Evolutionary conservation across 2,797 vertebrate species (phyloP), one percentile per base, ranked within the genome.

Genomic region (Enteromius afrohamiltoni): DNA sequence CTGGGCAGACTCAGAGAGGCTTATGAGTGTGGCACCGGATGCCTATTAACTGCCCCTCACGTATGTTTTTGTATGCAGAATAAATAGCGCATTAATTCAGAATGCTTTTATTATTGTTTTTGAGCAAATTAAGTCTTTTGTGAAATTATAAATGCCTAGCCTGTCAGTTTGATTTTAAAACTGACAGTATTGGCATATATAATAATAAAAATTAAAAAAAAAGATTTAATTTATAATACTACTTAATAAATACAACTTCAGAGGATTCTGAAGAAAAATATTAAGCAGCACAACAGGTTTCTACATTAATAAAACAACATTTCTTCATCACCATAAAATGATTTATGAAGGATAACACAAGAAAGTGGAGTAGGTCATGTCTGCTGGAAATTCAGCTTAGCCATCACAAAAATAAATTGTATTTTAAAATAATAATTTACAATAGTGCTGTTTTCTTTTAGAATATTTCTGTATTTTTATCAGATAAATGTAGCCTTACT

Each of bases 11-110:
- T 98, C 89, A 94, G 97, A 90, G 98, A 99, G 85, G 98, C 98
- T 0, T 99, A 99, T 0, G 97, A 97, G 76, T 98, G 97, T 91
- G 97, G 97, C 86, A 99, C 97, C 86, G 94, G 96, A 83, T 98
- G 98, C 89, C 94, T 98, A 65, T 95, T 99, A 7, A 95, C 96
- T 6, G 95, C 97, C 64, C 98, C 97, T 31, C 96, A 98, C 3
- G 98, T 99, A 94, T 89, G 93, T 80, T n/a, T 13, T 49, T 40
- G 51, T 47, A 34, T 23, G 42, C 19, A n/a, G 47, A 55, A 45
- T 21, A 14, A 17, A 45, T 47, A 21, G 19, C 17, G 31, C 6
- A 23, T 60, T 70, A 9, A 19, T 73, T 19, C 45, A 71, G 4
- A 71, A 42, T 4, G n/a, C 7, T 40, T 11, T 26, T 23, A 11